Conservation (phyloP, 2,888 invertebrate genomes). For the Vesta saturnalis region DNA sequence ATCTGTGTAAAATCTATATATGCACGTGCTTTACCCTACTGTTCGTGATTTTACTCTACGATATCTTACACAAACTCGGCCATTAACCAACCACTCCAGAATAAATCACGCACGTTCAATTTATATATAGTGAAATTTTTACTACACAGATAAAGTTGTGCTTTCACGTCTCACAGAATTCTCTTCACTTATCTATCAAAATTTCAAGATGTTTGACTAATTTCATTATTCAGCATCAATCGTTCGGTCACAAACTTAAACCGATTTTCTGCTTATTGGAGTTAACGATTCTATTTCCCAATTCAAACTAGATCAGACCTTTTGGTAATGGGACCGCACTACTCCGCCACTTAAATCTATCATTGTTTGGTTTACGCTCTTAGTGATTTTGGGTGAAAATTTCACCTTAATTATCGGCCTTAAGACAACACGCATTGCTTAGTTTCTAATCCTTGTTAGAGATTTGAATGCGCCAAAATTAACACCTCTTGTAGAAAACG, state of each 20-base stretch:
- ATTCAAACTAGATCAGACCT: background rate
- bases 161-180: no score
- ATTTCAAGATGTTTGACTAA: background rate
- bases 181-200: background rate
- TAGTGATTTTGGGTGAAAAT: background rate
- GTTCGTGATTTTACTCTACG: background rate
- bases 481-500: no score
- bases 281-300: background rate
- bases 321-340: constrained; percentile 6
- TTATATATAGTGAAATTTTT: background rate
- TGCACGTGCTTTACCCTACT: background rate
- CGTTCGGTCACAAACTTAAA: constrained; percentile 7
- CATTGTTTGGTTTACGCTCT: background rate
- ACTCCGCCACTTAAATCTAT: background rate
- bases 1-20: background rate
- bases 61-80: background rate
- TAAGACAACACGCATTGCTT: background rate
- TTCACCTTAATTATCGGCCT: constrained; percentile 1
- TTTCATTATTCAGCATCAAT: constrained; percentile 9
- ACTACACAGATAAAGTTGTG: background rate
- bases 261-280: constrained; percentile 13
- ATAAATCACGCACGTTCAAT: background rate
- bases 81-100: background rate
- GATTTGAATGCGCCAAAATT: background rate
- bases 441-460: background rate